Base-by-base conservation (phyloP, 2,888 invertebrate genomes). In the Chymomyza fuscimana region DNA sequence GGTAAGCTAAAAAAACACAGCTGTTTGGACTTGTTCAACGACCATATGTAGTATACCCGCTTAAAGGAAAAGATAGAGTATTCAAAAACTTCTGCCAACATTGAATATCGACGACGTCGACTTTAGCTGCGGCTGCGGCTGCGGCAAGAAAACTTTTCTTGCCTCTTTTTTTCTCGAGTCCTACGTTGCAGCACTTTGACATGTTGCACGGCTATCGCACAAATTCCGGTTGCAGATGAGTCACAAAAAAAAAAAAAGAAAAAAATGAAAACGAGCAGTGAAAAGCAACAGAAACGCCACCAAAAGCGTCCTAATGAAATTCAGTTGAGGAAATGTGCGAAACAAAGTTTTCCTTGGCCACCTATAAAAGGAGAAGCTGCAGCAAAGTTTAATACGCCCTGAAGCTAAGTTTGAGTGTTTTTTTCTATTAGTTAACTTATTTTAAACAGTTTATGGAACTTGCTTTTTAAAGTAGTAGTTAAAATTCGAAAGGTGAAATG, bases 161-260 rank as follows among this genome's bases (percentile, higher is more conserved):
- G 7, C 22, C 2, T n/a, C 16, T 65, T 76, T 76, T 76, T 67
- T 81, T 79, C 66, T 46, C 69, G 25, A 12, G 12, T 46, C 12
- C 12, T 46, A 36, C 74, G 62, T 64, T 69, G 74, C 74, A 70
- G 64, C 76, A 86, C 88, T 88, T 86, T 88, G 83, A 85, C 86
- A 87, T 88, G 83, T 73, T 82, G 86, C 82, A 50, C 70, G 74
- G 78, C 87, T 79, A 82, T 79, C 82, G 74, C 66, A 76, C 76
- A 70, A 82, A 83, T 88, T 83, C 87, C 89, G 89, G 82, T 82
- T 85, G 89, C 87, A 70, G 86, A 82, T 83, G 83, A 83, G 72
- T 88, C 87, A 88, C 69, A 54, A 29, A n/a, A 6, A n/a, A 46
- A n/a, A 12, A 19, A 52, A 59, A 64, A 12, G 22, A 12, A 1